These are phyloP conservation scores for Lagocephalus sceleratus DNA, from an alignment of 2,797 vertebrate species.

Conservation along the genomic window DNA sequence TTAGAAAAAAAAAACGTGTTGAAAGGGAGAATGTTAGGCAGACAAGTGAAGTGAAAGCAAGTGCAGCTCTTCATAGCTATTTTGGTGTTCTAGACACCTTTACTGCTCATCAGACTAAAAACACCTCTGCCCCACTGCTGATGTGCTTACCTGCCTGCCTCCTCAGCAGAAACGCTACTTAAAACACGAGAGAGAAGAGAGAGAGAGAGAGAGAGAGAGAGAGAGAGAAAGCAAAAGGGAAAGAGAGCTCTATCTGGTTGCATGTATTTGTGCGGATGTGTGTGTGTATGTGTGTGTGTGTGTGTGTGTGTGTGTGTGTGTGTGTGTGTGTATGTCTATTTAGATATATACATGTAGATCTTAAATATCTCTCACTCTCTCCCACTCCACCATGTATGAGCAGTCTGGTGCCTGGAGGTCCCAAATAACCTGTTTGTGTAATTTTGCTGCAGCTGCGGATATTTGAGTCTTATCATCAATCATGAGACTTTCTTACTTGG, in stretches of 20 bases:
- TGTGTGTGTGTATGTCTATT: conserved; percentile 12
- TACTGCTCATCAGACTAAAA: conserved; percentile 68
- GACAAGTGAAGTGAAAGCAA: conserved; percentile 37
- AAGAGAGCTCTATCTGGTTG: conserved; percentile 9
- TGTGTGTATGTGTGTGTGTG: conserved; percentile 11
- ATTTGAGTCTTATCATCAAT: conserved; percentile 74
- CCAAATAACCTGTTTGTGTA: conserved; percentile 72
- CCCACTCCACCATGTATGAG: conserved; percentile 34
- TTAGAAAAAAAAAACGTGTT: no score
- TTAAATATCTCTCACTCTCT: conserved; percentile 8
- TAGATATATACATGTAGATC: not conserved
- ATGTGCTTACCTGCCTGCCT: conserved; percentile 64
- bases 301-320: conserved; percentile 18
- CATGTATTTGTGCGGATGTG: conserved; percentile 16
- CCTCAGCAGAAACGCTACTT: conserved; percentile 63
- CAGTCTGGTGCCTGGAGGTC: conserved; percentile 62
- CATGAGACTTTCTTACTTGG: conserved; percentile 65
- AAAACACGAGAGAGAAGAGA: conserved; percentile 41
- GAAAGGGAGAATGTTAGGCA: no score
- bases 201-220: conserved; percentile 5
- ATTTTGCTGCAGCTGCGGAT: conserved; percentile 72
- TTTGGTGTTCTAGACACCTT: conserved; percentile 57
- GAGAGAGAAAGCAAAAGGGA: not conserved
- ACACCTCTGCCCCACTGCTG: conserved; percentile 69
- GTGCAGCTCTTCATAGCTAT: conserved; percentile 43